Evolutionary conservation across 2,797 vertebrate species (phyloP).

Genomic region (Clangula hyemalis): DNA sequence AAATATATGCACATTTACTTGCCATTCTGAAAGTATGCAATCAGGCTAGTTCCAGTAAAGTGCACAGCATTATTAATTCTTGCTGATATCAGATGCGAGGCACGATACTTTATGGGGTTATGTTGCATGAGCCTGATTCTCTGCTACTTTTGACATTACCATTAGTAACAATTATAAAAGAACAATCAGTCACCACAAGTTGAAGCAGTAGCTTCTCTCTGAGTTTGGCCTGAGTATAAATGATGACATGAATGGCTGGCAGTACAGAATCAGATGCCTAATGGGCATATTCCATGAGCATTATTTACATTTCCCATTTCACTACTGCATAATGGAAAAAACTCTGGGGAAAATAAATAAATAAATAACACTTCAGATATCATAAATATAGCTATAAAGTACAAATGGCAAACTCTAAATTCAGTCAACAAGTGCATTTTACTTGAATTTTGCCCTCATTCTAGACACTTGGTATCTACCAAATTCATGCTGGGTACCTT

Average conservation of each 20-base stretch:
- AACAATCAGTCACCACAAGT: not conserved
- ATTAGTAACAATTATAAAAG: not conserved
- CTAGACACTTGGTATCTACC: not conserved
- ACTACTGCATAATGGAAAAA: not conserved
- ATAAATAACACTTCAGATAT: not conserved
- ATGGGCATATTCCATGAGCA: accelerated
- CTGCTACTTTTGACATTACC: not conserved
- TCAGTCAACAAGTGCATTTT: not conserved
- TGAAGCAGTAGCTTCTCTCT: not conserved
- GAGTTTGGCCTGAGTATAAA: not conserved
- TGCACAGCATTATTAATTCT: not conserved
- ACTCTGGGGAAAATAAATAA: not conserved
- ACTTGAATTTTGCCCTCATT: not conserved
- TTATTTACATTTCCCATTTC: not conserved
- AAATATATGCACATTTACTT: constrained; percentile 37
- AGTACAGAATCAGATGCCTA: not conserved
- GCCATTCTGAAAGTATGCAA: not conserved
- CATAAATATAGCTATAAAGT: not conserved
- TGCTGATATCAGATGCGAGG: not conserved
- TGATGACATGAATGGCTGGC: not conserved
- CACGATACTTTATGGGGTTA: not conserved
- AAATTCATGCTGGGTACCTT: not conserved
- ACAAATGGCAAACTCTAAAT: not conserved
- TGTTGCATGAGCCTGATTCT: not conserved
- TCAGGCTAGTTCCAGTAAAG: not conserved